Evolutionary conservation across 2,113 vertebrate genomes (phyloP), one percentile per base, ranked within the genome.

Genomic region (Larimichthys polyactis): DNA sequence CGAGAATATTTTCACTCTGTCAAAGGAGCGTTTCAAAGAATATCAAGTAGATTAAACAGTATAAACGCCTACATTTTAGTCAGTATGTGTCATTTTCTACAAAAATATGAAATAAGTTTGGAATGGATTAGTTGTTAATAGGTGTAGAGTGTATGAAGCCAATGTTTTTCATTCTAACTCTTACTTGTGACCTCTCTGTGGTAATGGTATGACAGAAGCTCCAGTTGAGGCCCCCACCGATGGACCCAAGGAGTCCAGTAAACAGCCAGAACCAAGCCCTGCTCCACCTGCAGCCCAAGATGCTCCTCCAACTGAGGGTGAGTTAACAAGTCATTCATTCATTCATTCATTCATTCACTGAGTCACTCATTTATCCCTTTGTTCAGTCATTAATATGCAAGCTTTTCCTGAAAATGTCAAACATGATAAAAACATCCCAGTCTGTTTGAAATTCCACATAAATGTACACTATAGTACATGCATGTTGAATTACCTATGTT

Each of bases 191-290:
- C 54, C 78, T 84, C 43, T 72, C 40, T 59, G 10, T 70, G 66
- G 4, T 68, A 19, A 65, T 32, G 22, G 5, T 0, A 57, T 69
- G 22, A 17, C 69, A 80, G 71, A 75, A 49, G 74, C 75, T 64
- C 82, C 85, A 69, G 83, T 44, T 22, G 63, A 89, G n/a, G 54
- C 79, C 14, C 83, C 81, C 17, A 66, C 74, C 65, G 87, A 71
- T 36, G 81, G 20, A 65, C 51, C 71, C 0, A 44, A 1, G 4
- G 19, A 85, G 64, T 11, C 88, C 22, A 46, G 19, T 32, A 80
- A 11, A 3, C 79, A 78, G 58, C 51, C 76, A 71, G 75, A 89
- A 8, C 72, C 49, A 54, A 11, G n/a, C n/a, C 20, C 32, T 20
- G 75, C 32, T 32, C 51, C 66, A 0, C 70, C 90, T 20, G 71